Evolutionary conservation across 2,113 vertebrate species (phyloP), one percentile per base, ranked within the genome.

Genomic region (Cyprinodon tularosa): DNA sequence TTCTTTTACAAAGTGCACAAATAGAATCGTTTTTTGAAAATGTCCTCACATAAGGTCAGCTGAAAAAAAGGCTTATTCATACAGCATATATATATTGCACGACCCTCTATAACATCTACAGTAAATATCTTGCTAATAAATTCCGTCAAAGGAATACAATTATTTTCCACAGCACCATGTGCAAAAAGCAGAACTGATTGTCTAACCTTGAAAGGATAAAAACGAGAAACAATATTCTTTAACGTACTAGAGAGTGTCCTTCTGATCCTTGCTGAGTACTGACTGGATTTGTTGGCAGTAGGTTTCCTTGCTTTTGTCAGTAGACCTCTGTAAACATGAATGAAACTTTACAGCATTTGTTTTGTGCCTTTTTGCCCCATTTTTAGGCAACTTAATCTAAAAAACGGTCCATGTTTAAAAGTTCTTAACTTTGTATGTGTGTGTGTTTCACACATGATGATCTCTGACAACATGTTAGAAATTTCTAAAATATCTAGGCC

Each of bases 251-350:
- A 71, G 81, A 78, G 50, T 74, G 44, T 67, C 20, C 14, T 42
- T 71, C 72, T 79, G 22, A 74, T 79, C 71, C 40, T 77, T 59
- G 61, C 68, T 69, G n/a, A 12, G 5, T 61, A 66, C 76, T 78
- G 83, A 93, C 86, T 87, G 78, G 72, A 88, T 84, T 84, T 83
- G 68, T 78, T 82, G 82, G 78, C 84, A 80, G 77, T 82, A 45
- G 74, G 12, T 68, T 78, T 50, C 14, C 36, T 72, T 72, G 78
- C 37, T n/a, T 72, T 65, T 76, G 71, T 80, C 71, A 69, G 57
- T 38, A 47, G 66, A 70, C 59, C 36, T n/a, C 40, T 62, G 42
- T 69, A 13, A 57, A 47, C 73, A 76, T 72, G 64, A 71, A 75
- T 50, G 39, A 74, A 80, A 20, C 48, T 42, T 12, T 66, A 17